Conservation (phyloP, 2,888 invertebrate genomes). For the Lochmaea capreae region DNA sequence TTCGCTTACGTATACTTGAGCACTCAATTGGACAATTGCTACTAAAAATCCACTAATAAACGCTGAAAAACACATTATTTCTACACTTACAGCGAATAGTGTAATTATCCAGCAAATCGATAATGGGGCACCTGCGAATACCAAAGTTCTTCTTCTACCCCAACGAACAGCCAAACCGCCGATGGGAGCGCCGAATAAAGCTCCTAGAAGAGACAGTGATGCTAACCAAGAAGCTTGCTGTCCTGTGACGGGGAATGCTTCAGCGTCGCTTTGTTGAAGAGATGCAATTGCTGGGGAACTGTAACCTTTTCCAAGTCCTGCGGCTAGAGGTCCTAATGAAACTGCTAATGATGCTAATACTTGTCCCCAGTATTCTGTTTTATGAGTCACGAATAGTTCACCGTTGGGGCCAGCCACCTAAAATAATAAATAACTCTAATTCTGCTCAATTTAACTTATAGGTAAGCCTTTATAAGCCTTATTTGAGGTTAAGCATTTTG, state of each 20-base stretch:
- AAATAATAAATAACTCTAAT: conserved; percentile 21
- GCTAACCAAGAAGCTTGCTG: conserved; percentile 88
- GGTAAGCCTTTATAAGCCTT: too few species aligned
- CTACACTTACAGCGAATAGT: conserved; percentile 80
- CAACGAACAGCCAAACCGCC: conserved; percentile 83
- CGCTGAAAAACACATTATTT: conserved; percentile 85
- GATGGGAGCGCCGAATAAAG: conserved; percentile 82
- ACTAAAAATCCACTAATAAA: conserved; percentile 79
- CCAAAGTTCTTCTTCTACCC: conserved; percentile 77
- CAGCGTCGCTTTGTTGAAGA: conserved; percentile 72
- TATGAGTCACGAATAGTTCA: conserved; percentile 59
- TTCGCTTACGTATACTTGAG: conserved; percentile 87
- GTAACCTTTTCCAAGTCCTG: conserved; percentile 85
- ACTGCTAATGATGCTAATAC: conserved; percentile 82
- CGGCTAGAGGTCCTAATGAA: conserved; percentile 82
- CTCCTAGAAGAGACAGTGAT: conserved; percentile 82
- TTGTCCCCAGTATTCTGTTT: conserved; percentile 67
- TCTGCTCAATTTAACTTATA: too few species aligned
- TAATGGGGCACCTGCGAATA: conserved; percentile 80
- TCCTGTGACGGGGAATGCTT: conserved; percentile 74
- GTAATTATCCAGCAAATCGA: conserved; percentile 86
- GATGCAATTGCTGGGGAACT: conserved; percentile 86
- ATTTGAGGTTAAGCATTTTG: too few species aligned
- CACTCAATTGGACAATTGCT: conserved; percentile 64
- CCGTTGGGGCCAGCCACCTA: conserved; percentile 62